These are phyloP conservation scores for Listronotus oregonensis DNA, from an alignment of 1,140 invertebrate species.

Conservation along the genomic window DNA sequence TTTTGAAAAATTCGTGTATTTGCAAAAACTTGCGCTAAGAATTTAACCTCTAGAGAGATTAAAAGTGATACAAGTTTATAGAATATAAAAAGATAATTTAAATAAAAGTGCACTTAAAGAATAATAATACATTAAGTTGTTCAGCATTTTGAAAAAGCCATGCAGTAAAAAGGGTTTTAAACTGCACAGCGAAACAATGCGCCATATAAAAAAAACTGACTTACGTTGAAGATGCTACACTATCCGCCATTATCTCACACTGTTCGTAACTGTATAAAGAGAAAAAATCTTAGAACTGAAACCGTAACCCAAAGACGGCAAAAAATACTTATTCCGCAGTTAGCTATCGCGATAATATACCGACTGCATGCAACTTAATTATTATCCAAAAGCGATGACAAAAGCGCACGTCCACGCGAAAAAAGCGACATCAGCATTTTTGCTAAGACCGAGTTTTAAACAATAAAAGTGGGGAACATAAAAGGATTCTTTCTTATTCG, in stretches of 20 bases:
- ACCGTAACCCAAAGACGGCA: not conserved
- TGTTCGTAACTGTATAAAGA: not conserved
- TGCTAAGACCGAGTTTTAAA: constrained; percentile 26
- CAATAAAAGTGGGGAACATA: constrained; percentile 20
- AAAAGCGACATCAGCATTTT: constrained; percentile 33
- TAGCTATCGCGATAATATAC: constrained; percentile 18
- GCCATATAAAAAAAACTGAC: too few relatives aligned
- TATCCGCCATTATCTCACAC: constrained; percentile 1
- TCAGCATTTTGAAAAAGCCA: too few relatives aligned
- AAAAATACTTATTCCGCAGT: constrained; percentile 17
- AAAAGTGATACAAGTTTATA: too few relatives aligned
- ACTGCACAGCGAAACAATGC: too few relatives aligned
- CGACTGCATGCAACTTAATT: constrained; percentile 21
- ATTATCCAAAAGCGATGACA: constrained; percentile 36
- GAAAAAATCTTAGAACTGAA: constrained; percentile 8
- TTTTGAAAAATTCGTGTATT: too few relatives aligned
- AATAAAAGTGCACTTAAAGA: too few relatives aligned
- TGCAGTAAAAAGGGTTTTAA: too few relatives aligned
- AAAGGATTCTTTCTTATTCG: constrained; percentile 8
- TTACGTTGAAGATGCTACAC: constrained; percentile 24
- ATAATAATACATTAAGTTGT: too few relatives aligned
- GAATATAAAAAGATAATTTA: too few relatives aligned
- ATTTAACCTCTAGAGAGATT: too few relatives aligned
- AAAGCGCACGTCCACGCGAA: constrained; percentile 31
- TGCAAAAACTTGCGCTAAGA: too few relatives aligned